Evolutionary conservation across 2,113 vertebrate genomes (phyloP), one percentile per base, ranked within the genome.

Genomic region (Siphamia tubifer): DNA sequence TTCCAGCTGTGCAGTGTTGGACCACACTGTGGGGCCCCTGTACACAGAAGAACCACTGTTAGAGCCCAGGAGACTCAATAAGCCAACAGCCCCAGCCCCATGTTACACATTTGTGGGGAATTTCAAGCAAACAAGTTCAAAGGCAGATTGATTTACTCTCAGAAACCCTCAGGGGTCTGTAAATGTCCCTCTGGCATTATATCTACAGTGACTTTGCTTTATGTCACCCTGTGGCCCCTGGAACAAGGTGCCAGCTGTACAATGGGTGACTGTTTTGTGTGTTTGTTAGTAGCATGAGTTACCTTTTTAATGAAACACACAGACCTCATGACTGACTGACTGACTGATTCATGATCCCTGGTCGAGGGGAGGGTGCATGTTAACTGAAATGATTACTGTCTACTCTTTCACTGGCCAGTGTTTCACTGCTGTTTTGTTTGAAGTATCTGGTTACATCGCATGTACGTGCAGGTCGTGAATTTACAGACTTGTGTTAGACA

Each of bases 91-190:
- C 67, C 60, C 64, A 34, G 73, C 76, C 75, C 73, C 44, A 44
- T 74, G 48, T 87, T 74, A 31, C 84, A 86, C 67, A 68, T 68
- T 68, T 53, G 84, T 87, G 86, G 75, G 90, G 90, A 93, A 90
- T 92, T 86, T 88, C 83, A 45, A 70, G 78, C 84, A 85, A 89
- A 90, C 82, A 81, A 75, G 85, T 90, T 91, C 79, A 90, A 91
- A 88, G 75, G 39, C 57, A 52, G 64, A 31, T 23, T 12, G 52
- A 32, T 65, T 48, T 52, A 48, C 31, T 30, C 55, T 8, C 25
- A 25, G 72, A 73, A 68, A 73, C 63, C 69, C 58, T 44, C 38
- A 35, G 27, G 20, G 67, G 70, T 72, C 49, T 72, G 74, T 61
- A 23, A 81, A 79, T 49, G 66, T 53, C 60, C 66, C 36, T 24